Conservation (phyloP, 2,888 invertebrate species). For the Lycaena phlaeas region DNA sequence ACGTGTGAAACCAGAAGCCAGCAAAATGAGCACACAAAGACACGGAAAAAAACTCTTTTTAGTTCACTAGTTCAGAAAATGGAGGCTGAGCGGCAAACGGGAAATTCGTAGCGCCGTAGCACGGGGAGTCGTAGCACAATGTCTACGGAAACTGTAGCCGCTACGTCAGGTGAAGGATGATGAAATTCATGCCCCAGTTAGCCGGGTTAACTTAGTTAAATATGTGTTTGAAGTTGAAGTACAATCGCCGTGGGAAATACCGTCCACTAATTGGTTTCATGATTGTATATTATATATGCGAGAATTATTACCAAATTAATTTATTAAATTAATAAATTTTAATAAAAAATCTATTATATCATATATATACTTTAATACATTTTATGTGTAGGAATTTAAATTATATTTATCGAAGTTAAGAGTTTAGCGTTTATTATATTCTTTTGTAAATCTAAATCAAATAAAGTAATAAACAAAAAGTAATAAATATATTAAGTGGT, state of each 20-base stretch:
- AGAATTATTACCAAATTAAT: no score
- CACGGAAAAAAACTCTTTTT: conserved; percentile 7
- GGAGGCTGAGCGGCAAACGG: conserved; percentile 6
- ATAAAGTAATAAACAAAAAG: no score
- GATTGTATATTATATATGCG: no score
- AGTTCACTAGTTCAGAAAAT: conserved; percentile 13
- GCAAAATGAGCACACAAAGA: background rate
- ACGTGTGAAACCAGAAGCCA: background rate
- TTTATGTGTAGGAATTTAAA: no score
- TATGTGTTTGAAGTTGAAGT: conserved; percentile 14
- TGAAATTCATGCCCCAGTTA: conserved; percentile 19
- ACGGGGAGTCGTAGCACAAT: conserved; percentile 31
- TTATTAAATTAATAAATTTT: no score
- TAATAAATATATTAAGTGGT: no score
- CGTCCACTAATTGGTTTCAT: no score
- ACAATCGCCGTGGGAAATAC: background rate
- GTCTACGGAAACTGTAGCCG: conserved; percentile 31
- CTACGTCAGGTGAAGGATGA: conserved; percentile 13
- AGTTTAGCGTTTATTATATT: no score
- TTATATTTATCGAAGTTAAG: no score
- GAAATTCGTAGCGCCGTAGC: conserved; percentile 16
- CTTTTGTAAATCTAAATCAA: no score
- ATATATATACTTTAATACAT: no score
- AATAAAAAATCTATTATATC: no score
- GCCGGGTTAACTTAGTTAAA: conserved; percentile 15